phyloP scores from a whole-genome alignment of 2,113 vertebrate species.

The Entomyzon cyanotis region DNA sequence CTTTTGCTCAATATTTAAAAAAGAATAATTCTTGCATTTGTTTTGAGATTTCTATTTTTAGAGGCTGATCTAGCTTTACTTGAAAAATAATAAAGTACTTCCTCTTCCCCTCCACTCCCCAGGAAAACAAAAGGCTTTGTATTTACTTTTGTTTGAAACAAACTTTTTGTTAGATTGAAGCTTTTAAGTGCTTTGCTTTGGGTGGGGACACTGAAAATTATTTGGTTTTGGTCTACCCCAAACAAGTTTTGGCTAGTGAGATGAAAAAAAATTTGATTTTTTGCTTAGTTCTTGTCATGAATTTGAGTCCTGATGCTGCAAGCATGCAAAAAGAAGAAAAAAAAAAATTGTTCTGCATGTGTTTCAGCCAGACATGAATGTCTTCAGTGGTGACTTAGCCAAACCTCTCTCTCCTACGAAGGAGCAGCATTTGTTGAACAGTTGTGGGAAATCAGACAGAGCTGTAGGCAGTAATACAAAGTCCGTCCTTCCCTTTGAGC shows the following conservation, averaged over 20 bases:
- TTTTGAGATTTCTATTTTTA: constrained; percentile 36
- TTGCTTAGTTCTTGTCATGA: neutral
- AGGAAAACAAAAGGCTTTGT: constrained; percentile 44
- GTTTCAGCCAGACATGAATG: neutral
- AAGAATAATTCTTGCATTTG: neutral
- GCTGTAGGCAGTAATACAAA: neutral
- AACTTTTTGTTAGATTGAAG: neutral
- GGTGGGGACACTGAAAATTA: neutral
- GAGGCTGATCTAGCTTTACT: neutral
- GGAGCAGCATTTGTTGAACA: constrained; percentile 36
- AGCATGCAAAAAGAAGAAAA: neutral
- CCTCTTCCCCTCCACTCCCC: neutral
- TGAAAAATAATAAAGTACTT: constrained; percentile 49
- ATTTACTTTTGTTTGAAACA: constrained; percentile 44
- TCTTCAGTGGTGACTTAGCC: neutral
- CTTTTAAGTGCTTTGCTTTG: constrained; percentile 18
- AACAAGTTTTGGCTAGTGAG: neutral
- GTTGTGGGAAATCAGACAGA: neutral
- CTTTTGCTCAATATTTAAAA: neutral
- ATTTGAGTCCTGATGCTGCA: neutral
- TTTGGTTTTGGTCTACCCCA: constrained; percentile 10
- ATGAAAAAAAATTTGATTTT: constrained; percentile 11
- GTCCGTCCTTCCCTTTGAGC: neutral
- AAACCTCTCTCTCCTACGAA: neutral
- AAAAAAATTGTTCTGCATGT: neutral